Conservation (phyloP, 2,113 vertebrate genomes). For the Brachirus orientalis region DNA sequence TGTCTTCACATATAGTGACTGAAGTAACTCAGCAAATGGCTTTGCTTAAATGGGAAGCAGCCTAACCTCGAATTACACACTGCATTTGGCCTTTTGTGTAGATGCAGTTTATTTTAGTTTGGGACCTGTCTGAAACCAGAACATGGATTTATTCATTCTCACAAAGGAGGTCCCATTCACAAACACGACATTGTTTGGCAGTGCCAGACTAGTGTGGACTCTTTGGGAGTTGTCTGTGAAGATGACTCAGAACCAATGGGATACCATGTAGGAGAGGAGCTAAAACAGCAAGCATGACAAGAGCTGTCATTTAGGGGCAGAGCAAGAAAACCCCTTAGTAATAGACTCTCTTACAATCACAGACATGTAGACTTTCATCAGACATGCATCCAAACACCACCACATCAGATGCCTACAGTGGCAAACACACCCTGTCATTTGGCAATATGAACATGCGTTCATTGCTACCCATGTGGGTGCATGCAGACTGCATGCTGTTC, state of each 20-base stretch:
- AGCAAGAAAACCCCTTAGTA: neutral
- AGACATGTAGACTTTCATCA: conserved; percentile 33
- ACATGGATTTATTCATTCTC: neutral
- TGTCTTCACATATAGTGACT: neutral
- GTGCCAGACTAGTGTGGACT: neutral
- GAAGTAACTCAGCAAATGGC: neutral
- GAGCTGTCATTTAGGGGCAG: neutral
- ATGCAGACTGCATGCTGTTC: conserved; percentile 7
- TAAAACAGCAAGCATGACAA: conserved; percentile 2
- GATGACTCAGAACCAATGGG: neutral
- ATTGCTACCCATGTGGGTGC: conserved; percentile 31
- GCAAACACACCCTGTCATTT: conserved; percentile 59
- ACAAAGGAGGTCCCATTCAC: neutral
- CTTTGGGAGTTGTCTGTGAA: neutral
- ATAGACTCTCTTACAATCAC: neutral
- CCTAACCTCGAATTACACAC: conserved; percentile 10
- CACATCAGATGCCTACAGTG: conserved; percentile 46
- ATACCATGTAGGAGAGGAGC: neutral
- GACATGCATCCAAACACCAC: conserved; percentile 31
- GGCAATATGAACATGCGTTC: conserved; percentile 41
- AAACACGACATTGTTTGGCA: neutral
- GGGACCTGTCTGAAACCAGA: neutral
- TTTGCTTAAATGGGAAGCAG: conserved; percentile 7
- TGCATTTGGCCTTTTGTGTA: neutral
- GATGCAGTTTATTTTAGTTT: conserved; percentile 9